Evolutionary conservation across 2,113 vertebrate species (phyloP), one percentile per base, ranked within the genome.

Genomic region (Tonatia bakeri): DNA sequence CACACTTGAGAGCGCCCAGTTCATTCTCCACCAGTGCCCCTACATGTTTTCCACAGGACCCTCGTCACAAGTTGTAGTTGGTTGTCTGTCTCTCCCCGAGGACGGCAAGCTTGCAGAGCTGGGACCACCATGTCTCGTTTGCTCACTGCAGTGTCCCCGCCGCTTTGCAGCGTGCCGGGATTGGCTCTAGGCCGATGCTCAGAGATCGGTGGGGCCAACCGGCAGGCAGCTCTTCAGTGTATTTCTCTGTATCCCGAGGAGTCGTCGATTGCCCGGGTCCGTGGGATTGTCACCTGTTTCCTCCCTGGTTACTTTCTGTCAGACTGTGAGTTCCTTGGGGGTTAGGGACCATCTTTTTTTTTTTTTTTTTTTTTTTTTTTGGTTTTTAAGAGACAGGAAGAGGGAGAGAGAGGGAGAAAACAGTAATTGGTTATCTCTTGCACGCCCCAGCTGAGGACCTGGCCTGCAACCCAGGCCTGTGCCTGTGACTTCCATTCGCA

Each of bases 141-240:
- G 8, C 38, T 52, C 19, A 8, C 59, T 70, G 4, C 80, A 59
- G 2, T 17, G 4, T 64, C 59, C 26, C n/a, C n/a, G 20, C 38
- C 17, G 16, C 50, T 91, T 20, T 6, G 12, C 36, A 36, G n/a
- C n/a, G n/a, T n/a, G n/a, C n/a, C n/a, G n/a, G n/a, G n/a, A n/a
- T n/a, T n/a, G n/a, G n/a, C n/a, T n/a, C n/a, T n/a, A n/a, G n/a
- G n/a, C n/a, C n/a, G n/a, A n/a, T n/a, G n/a, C n/a, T n/a, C n/a
- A n/a, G n/a, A n/a, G n/a, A n/a, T n/a, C n/a, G n/a, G 12, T 10
- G 38, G 28, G 28, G 4, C 20, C 20, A 10, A 0, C 54, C 16
- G 54, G 50, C 33, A 54, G 2, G 7, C 38, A 19, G 36, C 54
- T 33, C 79, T 77, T 36, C 3, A 22, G 33, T 5, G 0, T 16